Conservation (phyloP, 2,113 vertebrate genomes). For the Cariama cristata region DNA sequence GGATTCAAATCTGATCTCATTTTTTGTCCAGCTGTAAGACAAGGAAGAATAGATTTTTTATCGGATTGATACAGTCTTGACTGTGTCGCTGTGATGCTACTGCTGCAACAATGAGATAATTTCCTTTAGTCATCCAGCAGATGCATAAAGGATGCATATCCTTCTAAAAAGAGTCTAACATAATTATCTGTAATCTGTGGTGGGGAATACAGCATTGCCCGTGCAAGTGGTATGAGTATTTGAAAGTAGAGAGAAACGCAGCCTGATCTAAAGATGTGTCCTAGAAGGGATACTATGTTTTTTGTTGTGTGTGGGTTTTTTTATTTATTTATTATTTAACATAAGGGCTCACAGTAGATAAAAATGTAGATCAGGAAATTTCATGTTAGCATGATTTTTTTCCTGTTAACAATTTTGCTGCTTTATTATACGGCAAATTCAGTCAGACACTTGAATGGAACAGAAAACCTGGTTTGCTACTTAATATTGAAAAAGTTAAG, state of each 20-base stretch:
- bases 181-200: conserved; percentile 57
- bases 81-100: conserved; percentile 38
- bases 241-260: neutral
- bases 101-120: conserved; percentile 42
- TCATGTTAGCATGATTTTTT: neutral
- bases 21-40: conserved; percentile 64
- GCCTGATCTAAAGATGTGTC: neutral
- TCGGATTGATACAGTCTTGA: conserved; percentile 34
- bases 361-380: neutral
- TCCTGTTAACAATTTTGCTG: neutral
- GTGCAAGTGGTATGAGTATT: neutral
- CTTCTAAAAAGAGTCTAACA: conserved; percentile 30
- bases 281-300: neutral
- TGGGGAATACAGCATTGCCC: conserved; percentile 23
- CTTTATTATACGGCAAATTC: neutral
- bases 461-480: neutral
- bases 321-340: neutral
- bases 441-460: neutral
- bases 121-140: conserved; percentile 63
- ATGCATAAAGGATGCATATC: conserved; percentile 22
- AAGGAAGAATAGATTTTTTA: conserved; percentile 38
- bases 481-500: neutral
- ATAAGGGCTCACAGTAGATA: neutral
- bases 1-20: conserved; percentile 40
- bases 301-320: neutral